Evolutionary conservation across 2,113 vertebrate genomes (phyloP).

Genomic region (Macroglossus sobrinus): DNA sequence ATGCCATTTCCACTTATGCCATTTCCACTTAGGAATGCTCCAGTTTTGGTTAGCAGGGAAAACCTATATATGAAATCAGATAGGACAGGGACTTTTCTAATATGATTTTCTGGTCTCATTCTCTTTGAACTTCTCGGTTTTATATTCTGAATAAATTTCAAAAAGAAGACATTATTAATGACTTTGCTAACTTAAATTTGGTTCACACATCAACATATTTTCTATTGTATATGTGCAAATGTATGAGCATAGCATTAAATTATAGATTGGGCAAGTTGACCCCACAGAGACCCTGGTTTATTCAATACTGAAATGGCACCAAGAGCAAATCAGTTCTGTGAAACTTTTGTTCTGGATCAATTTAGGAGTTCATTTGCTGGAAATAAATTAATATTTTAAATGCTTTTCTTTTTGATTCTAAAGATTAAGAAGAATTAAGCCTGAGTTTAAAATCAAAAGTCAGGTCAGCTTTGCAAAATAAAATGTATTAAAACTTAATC

Average conservation of each 20-base stretch:
- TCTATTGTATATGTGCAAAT: neutral
- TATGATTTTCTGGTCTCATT: neutral
- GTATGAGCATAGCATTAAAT: neutral
- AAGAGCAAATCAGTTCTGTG: neutral
- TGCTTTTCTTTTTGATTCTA: neutral
- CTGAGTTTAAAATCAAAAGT: neutral
- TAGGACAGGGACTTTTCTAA: neutral
- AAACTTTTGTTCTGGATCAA: neutral
- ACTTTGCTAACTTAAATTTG: neutral
- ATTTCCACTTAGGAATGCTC: neutral
- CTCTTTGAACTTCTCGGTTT: neutral
- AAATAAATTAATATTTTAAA: neutral
- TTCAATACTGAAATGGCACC: neutral
- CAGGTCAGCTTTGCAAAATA: conserved; percentile 24
- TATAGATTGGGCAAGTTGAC: neutral
- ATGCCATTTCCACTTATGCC: neutral
- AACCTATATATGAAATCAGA: neutral
- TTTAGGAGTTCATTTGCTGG: neutral
- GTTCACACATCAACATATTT: neutral
- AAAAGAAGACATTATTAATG: neutral
- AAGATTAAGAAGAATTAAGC: neutral
- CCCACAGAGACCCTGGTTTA: neutral
- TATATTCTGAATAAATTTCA: neutral
- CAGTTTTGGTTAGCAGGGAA: neutral
- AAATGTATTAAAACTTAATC: neutral